Evolutionary conservation across 2,888 invertebrate species (phyloP), one percentile per base, ranked within the genome.

Genomic region (Amiota communis): DNA sequence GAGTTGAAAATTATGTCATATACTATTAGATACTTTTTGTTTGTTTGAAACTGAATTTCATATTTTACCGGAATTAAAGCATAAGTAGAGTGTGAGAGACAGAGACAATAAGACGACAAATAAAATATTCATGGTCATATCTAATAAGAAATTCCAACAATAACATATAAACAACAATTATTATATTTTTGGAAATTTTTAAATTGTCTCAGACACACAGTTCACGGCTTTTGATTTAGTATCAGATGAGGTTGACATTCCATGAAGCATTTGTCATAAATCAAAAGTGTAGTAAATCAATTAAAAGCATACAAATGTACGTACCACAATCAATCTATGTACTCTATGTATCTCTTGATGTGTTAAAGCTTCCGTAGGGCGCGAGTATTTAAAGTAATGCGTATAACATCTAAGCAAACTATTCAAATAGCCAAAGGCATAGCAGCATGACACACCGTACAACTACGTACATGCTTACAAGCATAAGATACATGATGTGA

Each of bases 1-100:
- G 13, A 23, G 67, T 36, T 20, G 17, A 68, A 13, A 68, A 53
- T 68, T 51, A 51, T 68, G 67, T 68, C 67, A 68, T 68, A 51
- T 48, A 53, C 23, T 20, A 10, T 59, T 9, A 59, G 13, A 53
- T 51, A 8, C 4, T 11, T 53, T 68, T 51, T 12, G 49, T 53
- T 2, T 51, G 17, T 51, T 51, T 9, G n/a, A 68, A 68, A 68
- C 53, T 53, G 13, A 68, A 53, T 17, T 68, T 48, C 67, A 53
- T 68, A 36, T 68, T 56, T 47, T 9, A 47, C 49, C 53, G 53
- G 67, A 68, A 68, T 68, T 68, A 17, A 68, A 65, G 20, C n/a
- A 59, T 20, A 59, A 59, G 10, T 20, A 6, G 36, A 36, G n/a
- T n/a, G n/a, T n/a, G n/a, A n/a, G n/a, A n/a, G n/a, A n/a, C n/a